Percentiles rank a stretch among this genome's conserved stretches.
Evolutionary conservation across 2,113 vertebrate genomes (phyloP).

Genomic region (Scopus umbretta): DNA sequence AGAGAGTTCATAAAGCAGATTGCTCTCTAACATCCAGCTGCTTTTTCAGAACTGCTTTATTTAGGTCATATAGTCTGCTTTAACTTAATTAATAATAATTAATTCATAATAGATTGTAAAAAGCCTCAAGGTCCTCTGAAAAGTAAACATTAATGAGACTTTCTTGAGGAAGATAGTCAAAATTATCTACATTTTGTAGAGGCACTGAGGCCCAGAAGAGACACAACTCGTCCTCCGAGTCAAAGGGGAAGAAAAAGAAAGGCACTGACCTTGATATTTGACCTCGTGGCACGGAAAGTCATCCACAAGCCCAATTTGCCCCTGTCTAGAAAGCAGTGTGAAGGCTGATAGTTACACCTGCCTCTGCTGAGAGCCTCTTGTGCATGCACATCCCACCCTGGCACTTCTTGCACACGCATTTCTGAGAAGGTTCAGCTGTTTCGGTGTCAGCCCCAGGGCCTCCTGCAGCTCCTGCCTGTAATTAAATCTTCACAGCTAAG

Average conservation of each 20-base stretch:
- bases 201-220: neutral
- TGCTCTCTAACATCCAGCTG: conserved; percentile 9
- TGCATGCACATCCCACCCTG: accelerated
- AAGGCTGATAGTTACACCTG: neutral
- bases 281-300: accelerated
- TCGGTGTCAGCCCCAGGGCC: neutral
- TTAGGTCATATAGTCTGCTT: neutral
- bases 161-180: neutral
- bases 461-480: conserved; percentile 15
- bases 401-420: neutral
- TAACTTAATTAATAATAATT: conserved; percentile 20
- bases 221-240: accelerated
- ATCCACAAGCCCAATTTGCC: neutral
- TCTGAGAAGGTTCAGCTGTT: neutral
- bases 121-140: neutral
- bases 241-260: neutral
- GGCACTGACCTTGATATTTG: neutral
- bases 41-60: neutral
- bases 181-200: neutral
- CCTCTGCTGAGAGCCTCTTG: neutral
- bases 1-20: neutral
- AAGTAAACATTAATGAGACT: neutral
- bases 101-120: neutral
- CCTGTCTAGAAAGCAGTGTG: neutral
- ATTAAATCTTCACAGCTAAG: neutral